Evolutionary conservation across 2,797 vertebrate species (phyloP).

Genomic region (Remorina albescens): DNA sequence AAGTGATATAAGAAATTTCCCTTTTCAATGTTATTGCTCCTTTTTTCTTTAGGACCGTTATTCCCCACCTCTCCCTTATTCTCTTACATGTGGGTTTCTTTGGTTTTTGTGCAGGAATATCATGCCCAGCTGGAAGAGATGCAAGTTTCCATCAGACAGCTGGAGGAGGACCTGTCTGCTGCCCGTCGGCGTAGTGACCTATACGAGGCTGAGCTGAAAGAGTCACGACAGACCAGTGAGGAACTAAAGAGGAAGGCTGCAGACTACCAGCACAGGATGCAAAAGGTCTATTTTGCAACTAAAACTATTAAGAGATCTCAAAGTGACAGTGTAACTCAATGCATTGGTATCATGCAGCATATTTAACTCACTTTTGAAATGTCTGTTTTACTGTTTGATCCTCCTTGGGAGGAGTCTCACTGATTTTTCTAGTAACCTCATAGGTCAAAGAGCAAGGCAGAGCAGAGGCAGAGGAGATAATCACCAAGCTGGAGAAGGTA

Average conservation of each 20-base stretch:
- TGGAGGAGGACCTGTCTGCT: constrained; percentile 97
- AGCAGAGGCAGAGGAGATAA: constrained; percentile 91
- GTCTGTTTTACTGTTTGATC: background rate
- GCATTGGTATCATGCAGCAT: background rate
- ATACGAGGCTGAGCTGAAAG: constrained; percentile 95
- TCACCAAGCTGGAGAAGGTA: constrained; percentile 95
- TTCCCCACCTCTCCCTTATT: background rate
- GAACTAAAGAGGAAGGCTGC: constrained; percentile 95
- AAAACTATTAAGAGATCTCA: constrained; percentile 2
- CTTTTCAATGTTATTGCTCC: too few species aligned
- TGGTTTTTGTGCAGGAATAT: constrained; percentile 88
- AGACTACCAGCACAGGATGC: constrained; percentile 94
- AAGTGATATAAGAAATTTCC: too few species aligned
- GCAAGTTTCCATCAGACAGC: constrained; percentile 94
- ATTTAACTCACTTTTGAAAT: background rate
- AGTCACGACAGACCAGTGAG: constrained; percentile 93
- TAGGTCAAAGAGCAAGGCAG: constrained; percentile 98
- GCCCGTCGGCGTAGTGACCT: constrained; percentile 96
- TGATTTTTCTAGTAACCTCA: constrained; percentile 38
- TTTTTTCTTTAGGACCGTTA: too few species aligned
- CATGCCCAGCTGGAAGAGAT: constrained; percentile 98
- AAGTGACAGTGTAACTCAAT: background rate
- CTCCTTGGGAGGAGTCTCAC: background rate
- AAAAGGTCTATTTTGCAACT: constrained; percentile 87
- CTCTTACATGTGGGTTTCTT: background rate